phyloP scores from a whole-genome alignment of 2,113 vertebrate species.

The Callaeas wilsoni region DNA sequence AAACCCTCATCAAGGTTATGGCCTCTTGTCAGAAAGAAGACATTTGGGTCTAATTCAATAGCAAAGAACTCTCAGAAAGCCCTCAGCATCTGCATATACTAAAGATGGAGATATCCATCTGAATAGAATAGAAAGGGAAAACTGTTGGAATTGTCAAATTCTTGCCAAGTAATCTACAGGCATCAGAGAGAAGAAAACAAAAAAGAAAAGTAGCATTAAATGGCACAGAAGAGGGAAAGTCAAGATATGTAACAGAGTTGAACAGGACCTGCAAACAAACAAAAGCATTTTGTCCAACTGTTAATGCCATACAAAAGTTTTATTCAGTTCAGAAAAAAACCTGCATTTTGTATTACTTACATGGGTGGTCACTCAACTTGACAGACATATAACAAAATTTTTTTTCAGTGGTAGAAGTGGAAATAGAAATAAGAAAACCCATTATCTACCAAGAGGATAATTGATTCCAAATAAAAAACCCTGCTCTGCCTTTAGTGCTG shows the following conservation, averaged over 20 bases:
- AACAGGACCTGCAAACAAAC: background rate
- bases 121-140: background rate
- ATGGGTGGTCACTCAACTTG: constrained; percentile 44
- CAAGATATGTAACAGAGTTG: background rate
- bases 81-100: background rate
- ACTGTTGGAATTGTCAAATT: background rate
- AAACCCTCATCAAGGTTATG: background rate
- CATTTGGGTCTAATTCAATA: background rate
- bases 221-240: background rate
- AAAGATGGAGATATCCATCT: background rate
- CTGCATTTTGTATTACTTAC: constrained; percentile 7
- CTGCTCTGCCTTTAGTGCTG: background rate
- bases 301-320: background rate
- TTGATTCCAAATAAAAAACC: constrained; percentile 53
- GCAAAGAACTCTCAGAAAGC: background rate
- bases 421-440: background rate
- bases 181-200: background rate
- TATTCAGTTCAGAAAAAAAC: constrained; percentile 6
- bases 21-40: background rate
- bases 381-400: background rate
- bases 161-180: background rate
- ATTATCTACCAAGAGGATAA: constrained; percentile 32
- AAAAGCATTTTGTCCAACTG: background rate
- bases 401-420: constrained; percentile 10
- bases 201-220: background rate